phyloP scores from a whole-genome alignment of 2,113 vertebrate species.

The Epinephelus lanceolatus region DNA sequence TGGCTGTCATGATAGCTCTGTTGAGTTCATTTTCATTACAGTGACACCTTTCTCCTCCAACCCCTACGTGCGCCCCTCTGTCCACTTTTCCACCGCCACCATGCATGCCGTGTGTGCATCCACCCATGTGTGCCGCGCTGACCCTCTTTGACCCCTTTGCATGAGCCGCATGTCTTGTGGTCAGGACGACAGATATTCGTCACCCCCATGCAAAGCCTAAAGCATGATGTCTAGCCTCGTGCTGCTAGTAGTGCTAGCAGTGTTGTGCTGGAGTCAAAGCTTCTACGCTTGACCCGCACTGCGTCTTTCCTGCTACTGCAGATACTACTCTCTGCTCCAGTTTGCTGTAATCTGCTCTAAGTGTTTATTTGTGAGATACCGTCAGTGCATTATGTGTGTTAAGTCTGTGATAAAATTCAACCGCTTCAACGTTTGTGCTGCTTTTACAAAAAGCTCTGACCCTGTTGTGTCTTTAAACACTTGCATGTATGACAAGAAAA shows the following conservation, averaged over 20 bases:
- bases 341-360: constrained; percentile 2
- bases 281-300: constrained; percentile 18
- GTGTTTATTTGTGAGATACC: constrained; percentile 26
- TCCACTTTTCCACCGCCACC: constrained; percentile 29
- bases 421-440: constrained; percentile 2
- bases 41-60: background rate
- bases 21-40: constrained; percentile 3
- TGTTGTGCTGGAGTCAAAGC: constrained; percentile 13
- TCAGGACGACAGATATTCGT: constrained; percentile 37
- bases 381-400: constrained; percentile 10
- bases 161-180: constrained; percentile 72
- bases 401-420: constrained; percentile 11
- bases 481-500: constrained; percentile 14
- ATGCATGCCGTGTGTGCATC: constrained; percentile 88
- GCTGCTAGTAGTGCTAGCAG: constrained; percentile 14
- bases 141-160: constrained; percentile 63
- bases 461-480: background rate
- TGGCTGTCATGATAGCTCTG: constrained; percentile 37
- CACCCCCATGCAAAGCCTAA: constrained; percentile 12
- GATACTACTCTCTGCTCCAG: background rate
- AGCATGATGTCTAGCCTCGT: constrained; percentile 41
- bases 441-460: background rate
- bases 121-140: constrained; percentile 57
- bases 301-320: constrained; percentile 23
- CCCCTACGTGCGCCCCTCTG: background rate